Evolutionary conservation across 2,888 invertebrate species (phyloP), one percentile per base, ranked within the genome.

Genomic region (Pecten maximus): DNA sequence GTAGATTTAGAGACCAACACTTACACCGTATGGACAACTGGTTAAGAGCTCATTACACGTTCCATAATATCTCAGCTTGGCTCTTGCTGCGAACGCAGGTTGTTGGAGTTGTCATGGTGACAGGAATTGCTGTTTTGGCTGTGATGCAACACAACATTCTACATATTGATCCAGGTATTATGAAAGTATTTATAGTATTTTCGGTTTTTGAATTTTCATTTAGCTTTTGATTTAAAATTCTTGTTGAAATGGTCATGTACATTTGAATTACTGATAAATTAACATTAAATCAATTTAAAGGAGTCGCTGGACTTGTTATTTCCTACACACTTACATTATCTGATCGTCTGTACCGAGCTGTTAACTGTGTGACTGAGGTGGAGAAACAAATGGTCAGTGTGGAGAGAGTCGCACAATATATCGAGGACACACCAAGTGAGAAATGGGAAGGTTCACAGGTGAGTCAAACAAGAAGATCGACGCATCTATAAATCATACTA

Each of bases 301-400:
- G 99, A 94, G 97, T 99, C 91, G 98, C 99, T 86, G 99, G 99
- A 3, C 97, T 99, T 91, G 98, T 99, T 6, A 98, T 99, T 95
- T 98, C 99, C 0, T 99, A 99, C 97, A 98, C 99, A 0, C 97
- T 99, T 87, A 98, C 99, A 0, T 97, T 99, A 95, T 99, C 99
- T 0, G 98, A 98, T 8, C 97, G 98, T 93, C 97, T 99, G 90
- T 98, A 98, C 94, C 98, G 98, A 87, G 98, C 99, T 23, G 98
- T 99, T 0, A 98, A 98, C 96, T 98, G 98, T 0, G 98, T 99
- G 96, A 98, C 99, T 0, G 99, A 99, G n/a, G n/a, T n/a, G n/a
- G n/a, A n/a, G n/a, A n/a, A n/a, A n/a, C n/a, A n/a, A n/a, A n/a
- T n/a, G n/a, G 97, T 99, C 50, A 98, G 99, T 2, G 98, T 99